A percentile compares a stretch with the other conserved stretches of the same genome.
Evolutionary conservation across 2,888 invertebrate species (phyloP).

Genomic region (Drosophila paracracens): DNA sequence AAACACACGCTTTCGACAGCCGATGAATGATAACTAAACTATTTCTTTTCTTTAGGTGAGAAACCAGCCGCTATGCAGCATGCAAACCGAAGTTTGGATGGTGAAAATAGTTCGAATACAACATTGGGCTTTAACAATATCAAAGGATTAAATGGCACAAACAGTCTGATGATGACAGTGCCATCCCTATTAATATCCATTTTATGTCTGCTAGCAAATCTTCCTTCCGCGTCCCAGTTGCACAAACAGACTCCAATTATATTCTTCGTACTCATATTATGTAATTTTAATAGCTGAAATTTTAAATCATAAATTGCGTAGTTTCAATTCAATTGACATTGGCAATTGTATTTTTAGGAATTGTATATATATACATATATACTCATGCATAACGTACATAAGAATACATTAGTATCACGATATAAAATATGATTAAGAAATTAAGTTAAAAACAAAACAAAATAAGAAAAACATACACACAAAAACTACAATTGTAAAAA

Average conservation of each 20-base stretch:
- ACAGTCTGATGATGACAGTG: slow-evolving; percentile 28
- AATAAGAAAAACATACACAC: neutral
- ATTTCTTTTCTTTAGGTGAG: slow-evolving; percentile 73
- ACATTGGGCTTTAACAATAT: slow-evolving; percentile 63
- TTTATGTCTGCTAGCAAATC: slow-evolving; percentile 50
- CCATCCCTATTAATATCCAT: slow-evolving; percentile 48
- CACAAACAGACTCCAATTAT: slow-evolving; percentile 40
- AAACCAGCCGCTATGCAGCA: slow-evolving; percentile 85
- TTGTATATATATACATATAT: slow-evolving; percentile 58
- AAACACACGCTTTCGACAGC: neutral
- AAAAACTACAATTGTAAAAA: slow-evolving; percentile 60
- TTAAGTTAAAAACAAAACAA: slow-evolving; percentile 32
- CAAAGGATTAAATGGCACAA: slow-evolving; percentile 62
- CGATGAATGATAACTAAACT: neutral
- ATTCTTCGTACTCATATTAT: slow-evolving; percentile 50
- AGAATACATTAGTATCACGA: slow-evolving; percentile 54
- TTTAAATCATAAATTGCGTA: slow-evolving; percentile 29
- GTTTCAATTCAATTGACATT: slow-evolving; percentile 54
- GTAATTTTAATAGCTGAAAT: slow-evolving; percentile 65
- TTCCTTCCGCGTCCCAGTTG: slow-evolving; percentile 35
- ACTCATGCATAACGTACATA: slow-evolving; percentile 38
- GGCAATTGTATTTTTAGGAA: slow-evolving; percentile 57
- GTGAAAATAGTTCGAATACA: slow-evolving; percentile 74
- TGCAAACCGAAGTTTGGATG: slow-evolving; percentile 83
- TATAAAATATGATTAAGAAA: slow-evolving; percentile 44